Evolutionary conservation across 1,140 invertebrate genomes (phyloP), one percentile per base, ranked within the genome.

Genomic region (Yoshiicerus persimilis): DNA sequence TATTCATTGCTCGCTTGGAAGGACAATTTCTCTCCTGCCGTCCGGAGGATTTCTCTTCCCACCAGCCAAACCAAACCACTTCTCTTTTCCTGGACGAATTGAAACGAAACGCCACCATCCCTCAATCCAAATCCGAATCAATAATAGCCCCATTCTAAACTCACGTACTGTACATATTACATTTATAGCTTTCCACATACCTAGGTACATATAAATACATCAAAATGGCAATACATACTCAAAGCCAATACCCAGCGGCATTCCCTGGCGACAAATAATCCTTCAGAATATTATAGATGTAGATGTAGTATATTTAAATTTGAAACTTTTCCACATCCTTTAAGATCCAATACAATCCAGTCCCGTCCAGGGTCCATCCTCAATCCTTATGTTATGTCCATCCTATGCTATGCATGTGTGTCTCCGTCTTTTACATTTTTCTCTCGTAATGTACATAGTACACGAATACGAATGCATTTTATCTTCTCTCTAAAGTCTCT

Each of bases 81-180:
- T 80, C 75, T 80, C 75, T 36, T 80, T 80, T 80, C 75, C 75
- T 80, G 75, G 75, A 80, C 75, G 75, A 80, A 80, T 86, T 56
- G 84, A 86, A 88, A 86, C 84, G 87, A 88, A 88, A 88, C 75
- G 38, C 64, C 87, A 86, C 64, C 84, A 88, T 86, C 66, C 84
- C 84, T 88, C 87, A 88, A 88, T 88, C 66, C 84, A 70, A 86
- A 86, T 88, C 84, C 87, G 41, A 88, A 88, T 88, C 87, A 88
- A 88, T 88, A 88, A 86, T 86, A 64, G 87, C 25, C 87, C 75
- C 30, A 80, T 80, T 32, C 75, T 80, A 80, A 16, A 84, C 25
- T 84, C 83, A 56, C 83, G 38, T 84, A 84, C 83, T 84, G 47
- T 84, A 56, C 83, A 84, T 84, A 84, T 84, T 84, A 84, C 83